These are phyloP conservation scores for Molanna angustata DNA, from an alignment of 2,888 invertebrate species.

Conservation along the genomic window DNA sequence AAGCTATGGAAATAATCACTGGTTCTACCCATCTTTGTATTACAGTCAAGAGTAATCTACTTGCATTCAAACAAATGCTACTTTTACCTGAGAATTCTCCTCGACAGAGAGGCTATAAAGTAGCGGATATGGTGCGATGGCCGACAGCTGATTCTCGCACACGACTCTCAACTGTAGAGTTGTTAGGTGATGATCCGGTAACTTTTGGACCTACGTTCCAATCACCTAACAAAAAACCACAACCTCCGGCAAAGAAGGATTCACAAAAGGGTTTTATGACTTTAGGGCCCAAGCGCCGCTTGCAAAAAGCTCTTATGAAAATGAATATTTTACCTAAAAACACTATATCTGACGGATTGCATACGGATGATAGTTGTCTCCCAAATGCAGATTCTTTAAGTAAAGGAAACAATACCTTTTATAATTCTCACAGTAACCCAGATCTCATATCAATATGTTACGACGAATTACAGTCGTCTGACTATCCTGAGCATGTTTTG, in stretches of 20 bases:
- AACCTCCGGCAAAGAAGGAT: conserved; percentile 59
- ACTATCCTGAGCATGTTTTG: conserved; percentile 95
- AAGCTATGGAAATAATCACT: conserved; percentile 89
- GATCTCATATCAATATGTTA: conserved; percentile 81
- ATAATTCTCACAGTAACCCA: conserved; percentile 87
- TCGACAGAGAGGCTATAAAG: conserved; percentile 63
- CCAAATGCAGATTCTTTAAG: conserved; percentile 57
- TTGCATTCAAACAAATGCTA: conserved; percentile 73
- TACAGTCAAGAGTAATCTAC: conserved; percentile 93
- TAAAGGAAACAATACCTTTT: conserved; percentile 56
- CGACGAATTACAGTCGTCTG: conserved; percentile 74
- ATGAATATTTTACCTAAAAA: conserved; percentile 88
- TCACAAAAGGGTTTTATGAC: conserved; percentile 85
- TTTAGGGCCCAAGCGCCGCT: conserved; percentile 76
- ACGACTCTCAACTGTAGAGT: conserved; percentile 76
- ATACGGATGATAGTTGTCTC: conserved; percentile 63
- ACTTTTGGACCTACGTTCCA: conserved; percentile 45
- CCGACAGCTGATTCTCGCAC: conserved; percentile 65
- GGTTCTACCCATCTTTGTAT: conserved; percentile 95
- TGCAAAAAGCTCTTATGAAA: conserved; percentile 83
- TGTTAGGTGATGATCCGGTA: conserved; percentile 50
- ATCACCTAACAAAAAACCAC: conserved; percentile 56
- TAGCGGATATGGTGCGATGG: conserved; percentile 65
- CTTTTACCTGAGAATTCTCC: conserved; percentile 77
- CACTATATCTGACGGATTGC: conserved; percentile 66